Evolutionary conservation across 2,797 vertebrate species (phyloP), one percentile per base, ranked within the genome.

Genomic region (Enteromius anoplus): DNA sequence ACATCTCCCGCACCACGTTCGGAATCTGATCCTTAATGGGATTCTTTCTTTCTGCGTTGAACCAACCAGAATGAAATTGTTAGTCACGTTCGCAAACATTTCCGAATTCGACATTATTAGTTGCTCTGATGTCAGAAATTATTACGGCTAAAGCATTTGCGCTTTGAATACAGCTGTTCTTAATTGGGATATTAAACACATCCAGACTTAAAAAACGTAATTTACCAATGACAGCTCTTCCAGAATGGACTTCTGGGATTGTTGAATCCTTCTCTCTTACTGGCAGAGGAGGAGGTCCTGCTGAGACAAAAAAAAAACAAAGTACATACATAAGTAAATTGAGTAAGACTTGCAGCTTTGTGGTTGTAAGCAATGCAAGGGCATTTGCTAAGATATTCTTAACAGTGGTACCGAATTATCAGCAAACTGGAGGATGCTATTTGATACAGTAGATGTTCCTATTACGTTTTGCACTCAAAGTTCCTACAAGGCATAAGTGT

Each of bases 221-320:
- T 92, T 89, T 95, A 97, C 97, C 96, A 49, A 88, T 91, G 75
- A 83, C 66, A 47, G 90, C 83, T 91, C 94, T 93, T 68, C 85
- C 90, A 60, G 88, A 62, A 82, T 84, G 55, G 73, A 83, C 12
- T 2, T 88, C 87, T 49, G 84, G 53, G 1, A 69, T 4, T 23
- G 70, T 45, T 8, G 83, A 65, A 10, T 78, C 65, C 53, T 84
- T 81, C 34, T 91, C 85, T 66, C 94, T 94, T 60, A 93, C 91
- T 84, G 93, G 93, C 84, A 91, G 85, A 10, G 87, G 90, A 21
- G 91, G 92, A 84, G 90, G 92, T 77, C 88, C 91, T 88, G 76
- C 89, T 92, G 34, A n/a, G n/a, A n/a, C n/a, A n/a, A n/a, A n/a
- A n/a, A n/a, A n/a, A n/a, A n/a, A n/a, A n/a, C n/a, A n/a, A n/a